Evolutionary conservation across 37 sponge, comb jelly and placozoan genomes (phyloP), one percentile per base, ranked within the genome.

Genomic region (Bolinopsis microptera): DNA sequence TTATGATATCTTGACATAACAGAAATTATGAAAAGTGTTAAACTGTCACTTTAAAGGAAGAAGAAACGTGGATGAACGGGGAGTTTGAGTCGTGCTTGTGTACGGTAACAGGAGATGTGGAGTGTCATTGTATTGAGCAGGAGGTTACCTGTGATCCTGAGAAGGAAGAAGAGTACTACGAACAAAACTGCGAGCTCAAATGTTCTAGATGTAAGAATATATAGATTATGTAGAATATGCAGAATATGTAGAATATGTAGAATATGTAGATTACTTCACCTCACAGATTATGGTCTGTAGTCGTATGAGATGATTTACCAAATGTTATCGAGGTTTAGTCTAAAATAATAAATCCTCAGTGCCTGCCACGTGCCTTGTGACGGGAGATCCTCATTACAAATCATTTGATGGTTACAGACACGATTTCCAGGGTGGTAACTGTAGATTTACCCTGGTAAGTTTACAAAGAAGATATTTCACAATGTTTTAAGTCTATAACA

Each of bases 351-450:
- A n/a, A n/a, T n/a, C n/a, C 5, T 13, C 61, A 48, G 61, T 48
- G 13, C 61, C 61, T 5, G 61, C 61, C 13, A 48, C 61, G 61
- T 86, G 90, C 31, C 26, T 86, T 24, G 90, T 86, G 25, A 86
- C 90, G 16, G 90, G 90, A 41, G 90, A 86, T 26, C 90, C 90
- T 9, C 90, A 86, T 86, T 86, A 86, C 90, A 86, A 35, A 16
- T 35, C 90, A 2, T 86, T 86, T 41, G 90, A 86, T 39, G 90
- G 90, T 18, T 23, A 35, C 26, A 13, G 67, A 39, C 90, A 86
- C 90, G 90, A 86, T 33, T 86, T 86, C 26, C 90, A 86, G 90
- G 90, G 90, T 23, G 90, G 90, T 0, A 39, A 86, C 48, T 86
- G 90, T 61, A 2, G 90, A 1, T 86, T 86, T 26, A 86, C 90